Evolutionary conservation across 2,113 vertebrate species (phyloP), one percentile per base, ranked within the genome.

Genomic region (Myotis davidii): DNA sequence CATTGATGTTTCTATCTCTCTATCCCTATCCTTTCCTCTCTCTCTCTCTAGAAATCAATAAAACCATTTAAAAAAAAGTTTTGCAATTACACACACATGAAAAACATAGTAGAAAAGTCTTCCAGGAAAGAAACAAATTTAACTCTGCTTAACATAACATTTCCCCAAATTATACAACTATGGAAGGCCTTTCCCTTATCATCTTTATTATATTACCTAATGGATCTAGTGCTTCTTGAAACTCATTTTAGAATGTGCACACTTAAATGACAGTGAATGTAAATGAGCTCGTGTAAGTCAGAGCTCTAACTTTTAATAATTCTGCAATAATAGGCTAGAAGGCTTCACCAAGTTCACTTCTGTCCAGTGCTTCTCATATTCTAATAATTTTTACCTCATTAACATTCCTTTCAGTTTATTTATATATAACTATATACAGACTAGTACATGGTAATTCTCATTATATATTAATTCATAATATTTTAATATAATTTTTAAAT

Each of bases 401-500:
- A 91, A 59, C 34, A 79, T 73, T 90, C 18, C 52, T 83, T n/a
- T 56, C 4, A 17, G 16, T 42, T 95, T 70, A 91, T 81, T 82
- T 85, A 59, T 34, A 67, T 42, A 73, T 6, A 86, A 27, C 25
- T 61, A 74, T 5, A 21, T 39, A 29, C 11, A 45, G n/a, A 32
- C 85, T 88, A 82, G 29, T 52, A 61, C 14, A 23, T 14, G 16
- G 32, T 64, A 85, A 88, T 10, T 34, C 23, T 94, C 54, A 61
- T 50, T 27, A 34, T 69, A 72, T 61, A 34, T 23, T 54, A 64
- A 73, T 76, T 92, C 65, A 27, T 93, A 32, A 56, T 65, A 54
- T 61, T 32, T 83, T 85, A 59, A 85, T 12, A 37, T 42, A 56
- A 61, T 64, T 84, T 86, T 81, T 73, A 81, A 94, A 48, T 90